phyloP scores from a whole-genome alignment of 2,797 vertebrate species.

The Onychomys torridus region DNA sequence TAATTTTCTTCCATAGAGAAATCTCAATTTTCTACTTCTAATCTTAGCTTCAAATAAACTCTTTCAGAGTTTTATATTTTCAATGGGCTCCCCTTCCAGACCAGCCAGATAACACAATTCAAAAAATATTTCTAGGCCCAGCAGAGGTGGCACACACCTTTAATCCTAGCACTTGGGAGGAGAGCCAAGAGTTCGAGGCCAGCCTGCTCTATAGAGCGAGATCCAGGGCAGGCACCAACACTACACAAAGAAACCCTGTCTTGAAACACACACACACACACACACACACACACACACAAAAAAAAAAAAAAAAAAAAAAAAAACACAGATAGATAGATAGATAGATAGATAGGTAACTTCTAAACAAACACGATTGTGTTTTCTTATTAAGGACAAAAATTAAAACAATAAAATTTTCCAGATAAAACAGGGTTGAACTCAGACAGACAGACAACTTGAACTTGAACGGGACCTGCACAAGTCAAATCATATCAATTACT shows the following conservation, averaged over 20 bases:
- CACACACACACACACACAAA: too few species aligned
- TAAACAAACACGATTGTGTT: background rate
- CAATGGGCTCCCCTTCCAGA: background rate
- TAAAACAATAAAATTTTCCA: background rate
- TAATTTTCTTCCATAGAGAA: background rate
- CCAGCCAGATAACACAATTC: background rate
- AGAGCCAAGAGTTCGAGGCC: too few species aligned
- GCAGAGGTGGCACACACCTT: too few species aligned
- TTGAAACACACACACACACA: too few species aligned
- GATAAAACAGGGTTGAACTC: background rate
- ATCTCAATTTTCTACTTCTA: background rate
- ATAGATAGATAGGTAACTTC: constrained; percentile 24
- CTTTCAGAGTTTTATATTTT: background rate
- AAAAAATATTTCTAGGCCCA: background rate
- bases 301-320: too few species aligned
- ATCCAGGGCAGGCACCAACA: too few species aligned
- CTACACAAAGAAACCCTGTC: too few species aligned
- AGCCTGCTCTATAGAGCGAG: too few species aligned
- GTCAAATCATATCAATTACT: background rate
- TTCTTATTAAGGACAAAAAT: background rate
- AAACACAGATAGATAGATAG: too few species aligned
- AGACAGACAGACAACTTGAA: background rate
- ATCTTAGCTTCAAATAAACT: background rate
- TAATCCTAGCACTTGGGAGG: too few species aligned
- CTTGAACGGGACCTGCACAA: background rate